Evolutionary conservation across 2,113 vertebrate genomes (phyloP).

Genomic region (Chloropsis hardwickii): DNA sequence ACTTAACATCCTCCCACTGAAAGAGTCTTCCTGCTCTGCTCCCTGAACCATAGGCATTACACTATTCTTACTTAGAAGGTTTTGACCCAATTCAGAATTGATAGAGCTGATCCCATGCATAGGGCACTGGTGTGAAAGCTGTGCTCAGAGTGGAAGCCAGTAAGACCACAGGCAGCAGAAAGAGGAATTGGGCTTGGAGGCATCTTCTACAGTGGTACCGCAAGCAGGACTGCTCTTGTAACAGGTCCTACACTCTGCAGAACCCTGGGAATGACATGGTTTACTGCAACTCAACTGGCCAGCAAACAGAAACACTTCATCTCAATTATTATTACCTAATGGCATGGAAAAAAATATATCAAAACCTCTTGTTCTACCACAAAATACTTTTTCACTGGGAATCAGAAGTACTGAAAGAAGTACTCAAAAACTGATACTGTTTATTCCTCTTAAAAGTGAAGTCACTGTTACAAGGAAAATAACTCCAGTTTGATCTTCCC

Average conservation of each 20-base stretch:
- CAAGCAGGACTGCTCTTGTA: neutral
- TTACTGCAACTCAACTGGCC: neutral
- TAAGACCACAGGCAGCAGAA: neutral
- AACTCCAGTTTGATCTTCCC: neutral
- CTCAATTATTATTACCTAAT: neutral
- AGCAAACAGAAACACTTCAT: neutral
- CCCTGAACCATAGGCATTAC: neutral
- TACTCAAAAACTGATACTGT: neutral
- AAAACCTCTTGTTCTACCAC: neutral
- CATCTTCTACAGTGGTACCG: neutral
- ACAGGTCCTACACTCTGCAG: neutral
- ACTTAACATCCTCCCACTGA: neutral
- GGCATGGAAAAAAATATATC: neutral
- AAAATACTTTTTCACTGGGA: neutral
- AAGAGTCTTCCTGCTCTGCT: neutral
- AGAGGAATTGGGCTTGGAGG: neutral
- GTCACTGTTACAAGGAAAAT: neutral
- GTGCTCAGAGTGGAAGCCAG: fast-evolving
- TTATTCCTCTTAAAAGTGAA: neutral
- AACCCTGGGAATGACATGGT: neutral
- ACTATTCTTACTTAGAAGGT: neutral
- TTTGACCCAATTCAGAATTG: neutral
- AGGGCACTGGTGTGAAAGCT: neutral
- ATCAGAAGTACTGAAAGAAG: neutral
- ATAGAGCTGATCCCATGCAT: neutral